Percentiles rank a stretch among this genome's conserved stretches.
These are phyloP conservation scores for Hydrolagus affinis DNA, from an alignment of 2,113 vertebrate genomes.

Conservation along the genomic window DNA sequence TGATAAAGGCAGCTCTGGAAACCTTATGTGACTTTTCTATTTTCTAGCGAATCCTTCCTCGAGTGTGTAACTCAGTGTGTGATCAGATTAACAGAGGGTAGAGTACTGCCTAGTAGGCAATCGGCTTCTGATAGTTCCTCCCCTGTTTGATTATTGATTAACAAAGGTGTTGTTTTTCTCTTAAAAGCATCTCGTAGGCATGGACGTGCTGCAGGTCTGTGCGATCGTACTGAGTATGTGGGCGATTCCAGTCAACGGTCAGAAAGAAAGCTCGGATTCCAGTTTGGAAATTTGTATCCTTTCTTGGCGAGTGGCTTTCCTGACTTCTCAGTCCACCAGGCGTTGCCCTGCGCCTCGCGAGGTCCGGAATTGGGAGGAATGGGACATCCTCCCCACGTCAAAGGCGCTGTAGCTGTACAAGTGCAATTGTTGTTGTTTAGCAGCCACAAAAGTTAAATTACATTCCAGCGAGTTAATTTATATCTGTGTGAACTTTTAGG, in stretches of 20 bases:
- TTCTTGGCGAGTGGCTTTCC: constrained; percentile 34
- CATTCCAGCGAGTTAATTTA: no score
- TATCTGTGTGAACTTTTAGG: no score
- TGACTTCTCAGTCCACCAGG: neutral
- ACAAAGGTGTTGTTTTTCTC: constrained; percentile 30
- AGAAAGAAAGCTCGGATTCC: constrained; percentile 62
- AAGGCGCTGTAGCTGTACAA: neutral
- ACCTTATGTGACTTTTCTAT: no score
- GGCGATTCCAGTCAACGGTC: constrained; percentile 47
- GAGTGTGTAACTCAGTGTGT: no score
- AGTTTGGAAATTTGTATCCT: constrained; percentile 96
- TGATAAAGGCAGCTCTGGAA: no score
- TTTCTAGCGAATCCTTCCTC: no score
- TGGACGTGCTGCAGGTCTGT: constrained; percentile 61
- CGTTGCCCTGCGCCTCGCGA: neutral
- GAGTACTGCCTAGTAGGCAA: neutral
- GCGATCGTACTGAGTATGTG: constrained; percentile 54
- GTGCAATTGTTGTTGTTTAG: neutral
- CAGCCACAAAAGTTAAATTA: no score
- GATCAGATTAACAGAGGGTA: no score
- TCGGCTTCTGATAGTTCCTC: neutral
- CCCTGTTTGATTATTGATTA: neutral
- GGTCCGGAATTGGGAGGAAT: neutral
- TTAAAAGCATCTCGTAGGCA: constrained; percentile 40
- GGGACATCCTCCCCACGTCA: no score